Evolutionary conservation across 2,113 vertebrate genomes (phyloP), one percentile per base, ranked within the genome.

Genomic region (Natator depressus): DNA sequence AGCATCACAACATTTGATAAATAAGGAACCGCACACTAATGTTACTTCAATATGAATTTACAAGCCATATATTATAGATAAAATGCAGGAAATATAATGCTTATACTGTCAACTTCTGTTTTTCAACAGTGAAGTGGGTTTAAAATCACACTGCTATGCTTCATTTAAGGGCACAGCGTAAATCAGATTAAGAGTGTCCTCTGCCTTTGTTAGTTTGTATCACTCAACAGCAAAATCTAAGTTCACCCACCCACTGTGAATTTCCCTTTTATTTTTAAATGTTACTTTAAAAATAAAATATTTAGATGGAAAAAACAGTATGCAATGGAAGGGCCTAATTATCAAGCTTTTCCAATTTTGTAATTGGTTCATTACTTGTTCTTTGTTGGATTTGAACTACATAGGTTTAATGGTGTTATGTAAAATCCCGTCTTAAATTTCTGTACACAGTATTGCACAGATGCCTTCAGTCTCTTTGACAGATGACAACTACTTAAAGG

Each of bases 241-340:
- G 96, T 94, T 97, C 95, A 97, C 85, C 93, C 97, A 96, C 96
- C 95, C 94, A 96, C 96, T 94, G 91, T 42, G 5, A 96, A 92
- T 96, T 95, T 96, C 96, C 96, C 96, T 92, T 96, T 94, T 95
- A 92, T 83, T 96, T 96, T 93, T 84, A 93, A 91, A 96, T 4
- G 20, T 54, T 81, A 83, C 78, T 97, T 91, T 88, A 95, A 93
- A 96, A 93, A 96, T 85, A 93, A 94, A 88, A 8, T 2, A 38
- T 38, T 72, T 38, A 72, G 19, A 38, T n/a, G 14, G 62, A 69
- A 69, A 69, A 65, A 9, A 65, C 62, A 72, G 65, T 22, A 38
- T 22, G 35, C 19, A 72, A 22, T 5, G 19, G 19, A 72, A 72
- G 65, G 9, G 31, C 19, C 5, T 72, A 38, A 72, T 9, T 22